phyloP scores from a whole-genome alignment of 1,140 invertebrate genomes.

The Calliphora vicina region DNA sequence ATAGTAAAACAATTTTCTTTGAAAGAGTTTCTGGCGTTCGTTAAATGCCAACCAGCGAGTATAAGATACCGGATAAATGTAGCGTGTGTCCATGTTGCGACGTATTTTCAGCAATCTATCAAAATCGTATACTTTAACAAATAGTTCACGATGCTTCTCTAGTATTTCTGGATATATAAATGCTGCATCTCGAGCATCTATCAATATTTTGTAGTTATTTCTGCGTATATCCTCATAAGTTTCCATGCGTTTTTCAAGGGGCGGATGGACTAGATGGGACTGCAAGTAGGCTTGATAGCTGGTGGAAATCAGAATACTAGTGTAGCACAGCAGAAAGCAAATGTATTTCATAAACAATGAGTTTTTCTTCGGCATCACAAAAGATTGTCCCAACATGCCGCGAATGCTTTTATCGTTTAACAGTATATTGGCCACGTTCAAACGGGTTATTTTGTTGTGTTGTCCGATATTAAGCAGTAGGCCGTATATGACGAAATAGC shows the following conservation, averaged over 20 bases:
- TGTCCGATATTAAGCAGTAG: neutral
- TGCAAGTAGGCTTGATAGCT: conserved; percentile 36
- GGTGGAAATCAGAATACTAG: conserved; percentile 27
- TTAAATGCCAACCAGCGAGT: neutral
- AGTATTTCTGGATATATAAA: neutral
- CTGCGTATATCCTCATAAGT: conserved; percentile 27
- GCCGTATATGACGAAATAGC: neutral
- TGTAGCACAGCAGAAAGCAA: conserved; percentile 30
- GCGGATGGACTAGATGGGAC: conserved; percentile 11
- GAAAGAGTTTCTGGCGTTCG: neutral
- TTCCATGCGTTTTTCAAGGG: conserved; percentile 3
- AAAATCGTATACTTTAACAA: neutral
- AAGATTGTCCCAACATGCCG: conserved; percentile 33
- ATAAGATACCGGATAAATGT: neutral
- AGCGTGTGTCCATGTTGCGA: neutral
- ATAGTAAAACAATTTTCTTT: conserved; percentile 17
- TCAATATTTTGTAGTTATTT: neutral
- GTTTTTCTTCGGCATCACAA: neutral
- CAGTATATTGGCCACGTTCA: neutral
- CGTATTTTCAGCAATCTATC: neutral
- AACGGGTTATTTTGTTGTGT: too few relatives aligned
- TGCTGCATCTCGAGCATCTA: neutral
- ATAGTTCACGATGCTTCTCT: neutral
- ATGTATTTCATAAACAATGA: neutral
- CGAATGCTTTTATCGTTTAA: conserved; percentile 38